Evolutionary conservation across 2,888 invertebrate species (phyloP).

Genomic region (Phortica magna): DNA sequence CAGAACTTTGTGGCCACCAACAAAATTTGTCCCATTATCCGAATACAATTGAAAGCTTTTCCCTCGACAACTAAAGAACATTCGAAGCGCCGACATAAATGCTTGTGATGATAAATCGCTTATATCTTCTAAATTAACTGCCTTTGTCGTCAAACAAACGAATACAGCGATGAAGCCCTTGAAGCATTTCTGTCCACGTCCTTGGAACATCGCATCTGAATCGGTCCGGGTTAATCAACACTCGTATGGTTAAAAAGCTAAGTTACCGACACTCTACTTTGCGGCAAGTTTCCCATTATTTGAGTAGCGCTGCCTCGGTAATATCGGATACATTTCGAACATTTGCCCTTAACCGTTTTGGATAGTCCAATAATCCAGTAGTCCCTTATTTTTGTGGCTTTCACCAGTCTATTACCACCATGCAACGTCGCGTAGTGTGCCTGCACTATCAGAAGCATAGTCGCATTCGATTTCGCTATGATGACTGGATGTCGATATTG

Average conservation of each 20-base stretch:
- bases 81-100: constrained; percentile 1
- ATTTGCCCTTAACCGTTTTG: not conserved
- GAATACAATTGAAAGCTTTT: constrained; percentile 28
- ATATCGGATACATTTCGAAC: not conserved
- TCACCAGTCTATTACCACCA: not conserved
- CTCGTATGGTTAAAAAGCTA: not conserved
- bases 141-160: not conserved
- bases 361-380: not conserved
- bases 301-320: not conserved
- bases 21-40: constrained; percentile 22
- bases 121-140: not conserved
- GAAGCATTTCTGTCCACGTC: constrained; percentile 30
- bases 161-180: constrained; percentile 33
- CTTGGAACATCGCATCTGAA: constrained; percentile 27
- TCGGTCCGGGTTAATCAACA: constrained; percentile 31
- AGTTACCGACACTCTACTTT: not conserved
- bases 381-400: not conserved
- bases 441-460: too few relatives aligned
- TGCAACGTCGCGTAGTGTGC: not conserved
- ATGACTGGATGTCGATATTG: not conserved
- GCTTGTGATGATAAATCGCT: constrained; percentile 30
- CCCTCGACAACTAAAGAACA: constrained; percentile 12
- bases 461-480: not conserved
- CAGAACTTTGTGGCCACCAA: not conserved
- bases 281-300: not conserved